These are phyloP conservation scores for Pangasianodon gigas DNA, from an alignment of 2,113 vertebrate species.

Conservation along the genomic window DNA sequence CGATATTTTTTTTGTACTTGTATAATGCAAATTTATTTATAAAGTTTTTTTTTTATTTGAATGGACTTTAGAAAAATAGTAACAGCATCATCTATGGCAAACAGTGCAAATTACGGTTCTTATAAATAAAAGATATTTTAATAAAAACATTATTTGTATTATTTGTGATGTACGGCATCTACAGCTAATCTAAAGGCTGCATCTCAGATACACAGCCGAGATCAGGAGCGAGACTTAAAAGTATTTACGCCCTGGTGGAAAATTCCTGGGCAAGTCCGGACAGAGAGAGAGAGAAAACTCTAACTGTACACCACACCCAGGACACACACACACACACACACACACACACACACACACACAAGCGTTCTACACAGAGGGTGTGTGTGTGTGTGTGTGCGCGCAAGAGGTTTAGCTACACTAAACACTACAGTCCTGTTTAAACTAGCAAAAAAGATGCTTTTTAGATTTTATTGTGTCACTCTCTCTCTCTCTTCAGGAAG, in stretches of 20 bases:
- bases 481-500: neutral
- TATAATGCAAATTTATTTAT: too few relatives aligned
- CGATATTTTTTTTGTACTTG: too few relatives aligned
- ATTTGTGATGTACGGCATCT: too few relatives aligned
- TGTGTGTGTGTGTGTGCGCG: neutral
- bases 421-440: too few relatives aligned
- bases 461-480: neutral
- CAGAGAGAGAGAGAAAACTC: conserved; percentile 53
- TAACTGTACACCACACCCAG: conserved; percentile 64
- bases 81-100: too few relatives aligned
- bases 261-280: conserved; percentile 71
- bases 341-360: too few relatives aligned
- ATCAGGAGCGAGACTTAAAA: neutral
- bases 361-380: too few relatives aligned
- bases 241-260: conserved; percentile 41
- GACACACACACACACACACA: neutral
- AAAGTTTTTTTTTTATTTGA: too few relatives aligned
- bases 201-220: neutral
- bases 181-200: neutral
- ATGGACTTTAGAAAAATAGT: too few relatives aligned
- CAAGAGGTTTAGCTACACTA: neutral
- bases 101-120: too few relatives aligned
- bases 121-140: too few relatives aligned
- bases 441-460: neutral
- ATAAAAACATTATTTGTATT: too few relatives aligned